Evolutionary conservation across 2,113 vertebrate species (phyloP).

Genomic region (Ranitomeya variabilis): DNA sequence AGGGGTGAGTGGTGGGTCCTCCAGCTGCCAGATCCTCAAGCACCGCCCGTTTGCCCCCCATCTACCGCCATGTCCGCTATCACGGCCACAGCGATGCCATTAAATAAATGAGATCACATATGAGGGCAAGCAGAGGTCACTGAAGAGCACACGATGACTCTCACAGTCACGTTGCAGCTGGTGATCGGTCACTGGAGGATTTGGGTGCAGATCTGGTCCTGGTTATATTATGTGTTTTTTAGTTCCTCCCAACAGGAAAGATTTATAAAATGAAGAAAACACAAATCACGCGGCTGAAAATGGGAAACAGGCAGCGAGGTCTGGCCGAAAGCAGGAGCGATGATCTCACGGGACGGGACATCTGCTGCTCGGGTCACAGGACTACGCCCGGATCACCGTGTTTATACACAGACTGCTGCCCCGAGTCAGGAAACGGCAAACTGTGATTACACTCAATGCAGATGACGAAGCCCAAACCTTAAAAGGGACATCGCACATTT

Average conservation of each 20-base stretch:
- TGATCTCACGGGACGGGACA: background rate
- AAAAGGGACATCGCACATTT: too few relatives aligned
- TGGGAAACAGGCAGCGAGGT: background rate
- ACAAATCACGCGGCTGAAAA: background rate
- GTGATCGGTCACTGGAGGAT: background rate
- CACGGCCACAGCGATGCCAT: too few relatives aligned
- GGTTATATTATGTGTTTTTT: background rate
- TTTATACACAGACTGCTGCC: background rate
- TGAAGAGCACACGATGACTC: background rate
- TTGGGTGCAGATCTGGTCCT: background rate
- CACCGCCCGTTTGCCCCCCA: too few relatives aligned
- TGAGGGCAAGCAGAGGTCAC: background rate
- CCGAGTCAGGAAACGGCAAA: too few relatives aligned
- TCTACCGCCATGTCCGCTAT: too few relatives aligned
- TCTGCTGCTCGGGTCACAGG: conserved; percentile 15
- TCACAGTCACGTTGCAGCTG: background rate
- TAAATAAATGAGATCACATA: too few relatives aligned
- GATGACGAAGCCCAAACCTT: too few relatives aligned
- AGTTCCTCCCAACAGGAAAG: background rate
- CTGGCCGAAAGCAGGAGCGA: background rate
- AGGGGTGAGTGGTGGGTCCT: too few relatives aligned
- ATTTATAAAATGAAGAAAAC: background rate
- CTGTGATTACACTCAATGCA: too few relatives aligned
- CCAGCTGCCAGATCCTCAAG: too few relatives aligned
- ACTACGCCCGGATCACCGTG: background rate